Conservation (phyloP, 2,888 invertebrate genomes). For the Apeira syringaria region DNA sequence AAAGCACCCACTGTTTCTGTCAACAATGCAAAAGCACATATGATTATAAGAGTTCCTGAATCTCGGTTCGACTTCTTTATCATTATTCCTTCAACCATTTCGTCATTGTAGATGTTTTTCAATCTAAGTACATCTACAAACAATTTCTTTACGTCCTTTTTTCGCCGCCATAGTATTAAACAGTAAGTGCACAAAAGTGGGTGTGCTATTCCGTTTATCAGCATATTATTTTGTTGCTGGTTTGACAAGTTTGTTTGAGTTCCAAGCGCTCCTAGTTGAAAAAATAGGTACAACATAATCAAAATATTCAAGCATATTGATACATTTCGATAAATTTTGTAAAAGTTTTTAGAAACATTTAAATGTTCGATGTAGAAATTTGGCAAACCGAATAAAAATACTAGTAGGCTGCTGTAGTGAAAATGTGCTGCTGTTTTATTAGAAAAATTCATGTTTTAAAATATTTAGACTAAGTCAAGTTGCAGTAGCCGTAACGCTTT, state of each 20-base stretch:
- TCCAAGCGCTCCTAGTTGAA: conserved; percentile 17
- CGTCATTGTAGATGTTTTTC: conserved; percentile 19
- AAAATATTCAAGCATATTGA: conserved; percentile 4
- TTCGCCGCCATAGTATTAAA: conserved; percentile 10
- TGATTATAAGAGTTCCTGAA: conserved; percentile 11
- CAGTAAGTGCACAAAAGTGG: conserved; percentile 11
- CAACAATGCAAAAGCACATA: conserved; percentile 8
- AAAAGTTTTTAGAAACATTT: conserved; percentile 7
- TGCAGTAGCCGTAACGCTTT: too few relatives aligned
- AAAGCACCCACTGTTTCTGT: conserved; percentile 14
- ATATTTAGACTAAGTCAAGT: too few relatives aligned
- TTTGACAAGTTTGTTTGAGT: conserved; percentile 20
- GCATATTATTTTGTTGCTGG: conserved; percentile 22
- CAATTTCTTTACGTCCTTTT: conserved; percentile 9
- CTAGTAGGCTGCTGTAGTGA: conserved; percentile 15
- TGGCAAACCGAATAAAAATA: conserved; percentile 23
- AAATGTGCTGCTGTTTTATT: conserved; percentile 24
- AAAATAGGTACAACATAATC: conserved; percentile 10
- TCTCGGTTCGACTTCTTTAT: conserved; percentile 14
- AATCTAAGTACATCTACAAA: conserved; percentile 9
- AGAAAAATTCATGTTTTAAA: conserved; percentile 5
- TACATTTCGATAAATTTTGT: conserved; percentile 3
- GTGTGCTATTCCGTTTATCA: conserved; percentile 20
- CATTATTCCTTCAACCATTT: conserved; percentile 15
- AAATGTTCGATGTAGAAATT: conserved; percentile 26